Base-by-base conservation (phyloP, 2,888 invertebrate genomes). In the Phalangium opilio region DNA sequence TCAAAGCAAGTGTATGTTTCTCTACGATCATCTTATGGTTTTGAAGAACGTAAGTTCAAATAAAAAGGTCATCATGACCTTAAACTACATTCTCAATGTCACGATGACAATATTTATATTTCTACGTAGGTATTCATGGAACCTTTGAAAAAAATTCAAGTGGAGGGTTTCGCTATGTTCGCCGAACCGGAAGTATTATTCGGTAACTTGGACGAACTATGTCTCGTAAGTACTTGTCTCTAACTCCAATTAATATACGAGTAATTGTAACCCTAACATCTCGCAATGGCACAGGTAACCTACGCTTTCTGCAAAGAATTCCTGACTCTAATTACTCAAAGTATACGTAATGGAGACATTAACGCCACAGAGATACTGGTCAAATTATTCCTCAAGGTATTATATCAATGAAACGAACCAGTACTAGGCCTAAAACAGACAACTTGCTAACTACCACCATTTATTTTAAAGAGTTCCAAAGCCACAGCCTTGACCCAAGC, bases 171-270 rank as follows among this genome's bases (percentile, higher is more conserved):
- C 59, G 68, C 75, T 11, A 73, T 77, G 71, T 74, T 71, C 57
- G 74, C 75, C 8, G 76, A 76, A 57, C 76, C 76, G 3, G 72
- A 73, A 58, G 68, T 76, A 34, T 66, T 76, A 5, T 76, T 76
- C 60, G 75, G 75, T 14, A 76, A 76, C 59, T 61, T 75, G 55
- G 74, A 75, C 57, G 75, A 75, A 59, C 65, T 75, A 2, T 75
- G 74, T 56, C 70, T 71, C 58, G 73, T 73, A 61, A 66, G 70
- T 67, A 50, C 33, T 38, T 36, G 21, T 41, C 35, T 41, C 27
- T 27, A 27, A 8, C 27, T 8, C 27, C 27, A n/a, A n/a, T n/a
- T n/a, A n/a, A n/a, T n/a, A n/a, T n/a, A n/a, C n/a, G n/a, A n/a
- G n/a, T n/a, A n/a, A n/a, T n/a, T n/a, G n/a, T n/a, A n/a, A n/a